A percentile compares a stretch with the other conserved stretches of the same genome.
Conservation (phyloP, 2,888 invertebrate genomes). For the Baccha elongata region DNA sequence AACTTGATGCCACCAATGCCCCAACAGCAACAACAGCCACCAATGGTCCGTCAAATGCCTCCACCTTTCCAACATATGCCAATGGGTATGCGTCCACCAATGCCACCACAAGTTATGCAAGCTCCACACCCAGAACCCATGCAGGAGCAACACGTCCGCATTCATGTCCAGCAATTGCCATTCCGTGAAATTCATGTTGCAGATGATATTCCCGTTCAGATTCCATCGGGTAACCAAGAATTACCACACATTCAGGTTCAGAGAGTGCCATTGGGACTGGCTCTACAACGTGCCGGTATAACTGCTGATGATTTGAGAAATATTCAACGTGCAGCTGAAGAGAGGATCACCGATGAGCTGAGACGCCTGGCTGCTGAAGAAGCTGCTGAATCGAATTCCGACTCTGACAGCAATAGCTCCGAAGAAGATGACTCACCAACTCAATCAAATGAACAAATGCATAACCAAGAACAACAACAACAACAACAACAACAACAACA, state of each 20-base stretch:
- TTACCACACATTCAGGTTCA: conserved; percentile 80
- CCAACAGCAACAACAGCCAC: conserved; percentile 78
- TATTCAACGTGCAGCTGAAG: conserved; percentile 82
- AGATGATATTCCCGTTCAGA: conserved; percentile 80
- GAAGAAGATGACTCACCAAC: conserved; percentile 78
- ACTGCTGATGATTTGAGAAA: conserved; percentile 82
- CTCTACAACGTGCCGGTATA: conserved; percentile 81
- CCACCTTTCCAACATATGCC: conserved; percentile 82
- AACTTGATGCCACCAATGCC: conserved; percentile 76
- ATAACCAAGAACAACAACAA: conserved; percentile 73
- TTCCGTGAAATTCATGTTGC: conserved; percentile 82
- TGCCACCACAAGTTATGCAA: conserved; percentile 82
- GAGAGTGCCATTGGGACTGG: conserved; percentile 81
- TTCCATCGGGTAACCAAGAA: conserved; percentile 77
- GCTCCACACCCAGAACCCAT: conserved; percentile 82
- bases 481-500: conserved; percentile 79
- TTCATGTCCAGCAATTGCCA: conserved; percentile 83
- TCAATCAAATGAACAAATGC: conserved; percentile 75
- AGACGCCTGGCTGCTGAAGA: conserved; percentile 80
- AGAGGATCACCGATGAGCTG: conserved; percentile 81
- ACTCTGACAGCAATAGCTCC: conserved; percentile 75
- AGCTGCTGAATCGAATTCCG: conserved; percentile 77
- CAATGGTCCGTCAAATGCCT: conserved; percentile 80
- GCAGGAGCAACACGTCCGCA: conserved; percentile 80
- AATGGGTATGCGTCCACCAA: conserved; percentile 80